Evolutionary conservation across 2,113 vertebrate genomes (phyloP).

Genomic region (Gymnogyps californianus): DNA sequence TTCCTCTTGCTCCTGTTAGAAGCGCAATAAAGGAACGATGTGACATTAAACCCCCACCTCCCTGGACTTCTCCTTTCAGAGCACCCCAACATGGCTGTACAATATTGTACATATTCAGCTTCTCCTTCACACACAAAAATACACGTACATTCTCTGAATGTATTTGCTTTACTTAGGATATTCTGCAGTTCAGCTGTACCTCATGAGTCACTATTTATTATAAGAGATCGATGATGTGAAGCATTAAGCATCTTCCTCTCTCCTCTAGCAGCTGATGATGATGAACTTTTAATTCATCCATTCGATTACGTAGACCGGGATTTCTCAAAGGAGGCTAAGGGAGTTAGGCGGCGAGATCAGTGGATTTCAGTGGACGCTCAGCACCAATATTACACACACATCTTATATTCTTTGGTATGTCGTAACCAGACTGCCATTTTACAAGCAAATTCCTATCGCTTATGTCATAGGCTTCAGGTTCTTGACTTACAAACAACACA

Average conservation of each 20-base stretch:
- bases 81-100: neutral
- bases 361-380: neutral
- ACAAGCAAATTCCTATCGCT: neutral
- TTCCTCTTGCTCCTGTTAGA: neutral
- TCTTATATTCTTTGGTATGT: neutral
- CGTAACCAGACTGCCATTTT: neutral
- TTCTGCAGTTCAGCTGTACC: neutral
- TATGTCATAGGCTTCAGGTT: neutral
- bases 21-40: neutral
- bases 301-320: neutral
- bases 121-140: neutral
- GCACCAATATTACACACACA: neutral
- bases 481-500: neutral
- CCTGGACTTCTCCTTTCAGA: neutral
- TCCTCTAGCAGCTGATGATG: fast-evolving
- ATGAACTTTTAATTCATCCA: neutral
- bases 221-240: neutral
- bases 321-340: neutral
- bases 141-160: fast-evolving
- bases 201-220: neutral
- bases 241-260: neutral
- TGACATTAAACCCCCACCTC: neutral
- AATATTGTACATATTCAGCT: neutral
- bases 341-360: neutral
- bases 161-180: neutral